These are phyloP conservation scores for Cybosia mesomella DNA, from an alignment of 2,888 invertebrate genomes.

Conservation along the genomic window DNA sequence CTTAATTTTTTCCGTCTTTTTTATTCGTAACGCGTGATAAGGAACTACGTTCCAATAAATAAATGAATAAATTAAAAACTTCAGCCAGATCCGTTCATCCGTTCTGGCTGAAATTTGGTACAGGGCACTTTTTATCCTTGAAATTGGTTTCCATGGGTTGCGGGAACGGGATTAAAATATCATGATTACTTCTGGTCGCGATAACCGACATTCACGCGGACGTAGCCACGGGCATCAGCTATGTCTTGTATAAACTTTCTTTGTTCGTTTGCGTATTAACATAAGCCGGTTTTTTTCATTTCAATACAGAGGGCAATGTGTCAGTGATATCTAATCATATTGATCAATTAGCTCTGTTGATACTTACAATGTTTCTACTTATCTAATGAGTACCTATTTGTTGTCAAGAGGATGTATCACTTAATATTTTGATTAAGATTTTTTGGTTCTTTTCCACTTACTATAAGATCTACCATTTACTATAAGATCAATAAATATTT, in stretches of 20 bases:
- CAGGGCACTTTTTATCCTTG: no score
- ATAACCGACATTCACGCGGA: no score
- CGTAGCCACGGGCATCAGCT: no score
- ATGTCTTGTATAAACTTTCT: not conserved
- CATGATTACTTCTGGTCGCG: no score
- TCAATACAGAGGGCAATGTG: not conserved
- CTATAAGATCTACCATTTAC: not conserved
- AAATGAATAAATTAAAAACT: no score
- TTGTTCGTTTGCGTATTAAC: not conserved
- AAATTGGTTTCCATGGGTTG: no score
- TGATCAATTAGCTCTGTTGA: conserved; percentile 30
- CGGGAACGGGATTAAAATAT: no score
- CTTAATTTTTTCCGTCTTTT: no score
- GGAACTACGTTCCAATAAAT: no score
- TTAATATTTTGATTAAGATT: not conserved
- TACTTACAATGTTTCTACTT: conserved; percentile 29
- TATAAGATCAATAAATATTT: not conserved
- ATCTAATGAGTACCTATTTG: conserved; percentile 23
- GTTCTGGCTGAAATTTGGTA: no score
- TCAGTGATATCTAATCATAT: conserved; percentile 26
- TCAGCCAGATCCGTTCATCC: no score
- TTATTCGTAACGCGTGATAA: no score
- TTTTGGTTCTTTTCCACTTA: not conserved
- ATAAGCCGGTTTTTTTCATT: not conserved
- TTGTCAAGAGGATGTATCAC: conserved; percentile 27